Evolutionary conservation across 2,888 invertebrate genomes (phyloP).

Genomic region (Ditylenchus weischeri): DNA sequence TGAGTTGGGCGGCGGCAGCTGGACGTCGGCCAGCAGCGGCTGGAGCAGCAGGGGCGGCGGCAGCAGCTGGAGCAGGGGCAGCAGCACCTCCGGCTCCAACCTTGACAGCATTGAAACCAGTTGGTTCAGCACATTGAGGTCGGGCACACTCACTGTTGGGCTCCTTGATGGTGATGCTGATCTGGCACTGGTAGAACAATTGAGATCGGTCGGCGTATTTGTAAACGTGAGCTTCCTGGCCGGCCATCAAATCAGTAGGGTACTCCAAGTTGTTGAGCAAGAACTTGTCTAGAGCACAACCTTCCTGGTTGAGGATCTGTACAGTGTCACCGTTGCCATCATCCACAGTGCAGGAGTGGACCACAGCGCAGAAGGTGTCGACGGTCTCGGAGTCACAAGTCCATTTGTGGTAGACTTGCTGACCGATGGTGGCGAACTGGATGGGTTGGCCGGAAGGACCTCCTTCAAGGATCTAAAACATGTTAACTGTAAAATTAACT

Average conservation of each 20-base stretch:
- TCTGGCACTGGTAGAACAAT: constrained; percentile 59
- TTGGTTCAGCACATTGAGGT: constrained; percentile 53
- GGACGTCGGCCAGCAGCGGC: constrained; percentile 25
- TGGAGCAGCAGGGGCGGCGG: constrained; percentile 16
- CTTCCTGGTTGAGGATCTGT: constrained; percentile 56
- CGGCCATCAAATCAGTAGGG: constrained; percentile 57
- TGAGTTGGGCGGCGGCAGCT: constrained; percentile 38
- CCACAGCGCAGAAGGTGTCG: constrained; percentile 58
- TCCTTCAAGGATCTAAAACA: constrained; percentile 50
- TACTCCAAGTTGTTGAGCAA: constrained; percentile 58
- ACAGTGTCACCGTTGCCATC: constrained; percentile 57
- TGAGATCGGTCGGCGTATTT: constrained; percentile 57
- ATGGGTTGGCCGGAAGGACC: constrained; percentile 57
- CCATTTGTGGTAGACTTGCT: constrained; percentile 58
- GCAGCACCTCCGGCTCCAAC: constrained; percentile 27
- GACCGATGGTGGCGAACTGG: constrained; percentile 55
- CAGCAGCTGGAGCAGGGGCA: constrained; percentile 16
- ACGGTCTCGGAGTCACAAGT: constrained; percentile 57
- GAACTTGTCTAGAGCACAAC: constrained; percentile 58
- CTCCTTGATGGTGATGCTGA: constrained; percentile 56
- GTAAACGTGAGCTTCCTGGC: constrained; percentile 59
- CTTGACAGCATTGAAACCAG: constrained; percentile 53
- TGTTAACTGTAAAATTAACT: neutral
- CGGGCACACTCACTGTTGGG: constrained; percentile 55
- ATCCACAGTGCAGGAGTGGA: constrained; percentile 56